Evolutionary conservation across 2,888 invertebrate genomes (phyloP), one percentile per base, ranked within the genome.

Genomic region (Steinernema scapterisci): DNA sequence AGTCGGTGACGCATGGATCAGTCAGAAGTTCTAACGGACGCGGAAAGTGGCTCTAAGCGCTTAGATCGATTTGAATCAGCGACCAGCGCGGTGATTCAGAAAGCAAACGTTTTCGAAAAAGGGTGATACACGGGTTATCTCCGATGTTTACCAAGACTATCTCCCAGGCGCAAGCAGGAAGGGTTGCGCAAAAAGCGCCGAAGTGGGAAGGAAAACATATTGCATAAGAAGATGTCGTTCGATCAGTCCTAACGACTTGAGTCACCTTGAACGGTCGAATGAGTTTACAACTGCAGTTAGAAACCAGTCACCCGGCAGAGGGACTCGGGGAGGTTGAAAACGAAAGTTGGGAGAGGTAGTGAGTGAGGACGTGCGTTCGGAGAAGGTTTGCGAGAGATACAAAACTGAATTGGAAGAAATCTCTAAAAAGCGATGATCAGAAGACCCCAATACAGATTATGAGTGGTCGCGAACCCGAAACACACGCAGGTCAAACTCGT

Each of bases 151-250:
- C 63, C 16, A 7, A 27, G 31, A 13, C 27, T 63, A 63, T 27
- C 27, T 9, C 31, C 27, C 21, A 23, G 23, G 23, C 19, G 23
- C 52, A 52, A 19, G 19, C 23, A 21, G 48, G 48, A 48, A 23
- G 19, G 19, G 23, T 52, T 11, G 52, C 52, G 52, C 11, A 52
- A 52, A 19, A 52, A 38, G 38, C 38, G 38, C 38, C 38, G 38
- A 6, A 38, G 38, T 6, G 38, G 38, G 9, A 38, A 38, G 38
- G 38, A 38, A 38, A 38, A 16, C 63, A 27, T 38, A 27, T 25
- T 63, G 6, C 63, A 63, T 63, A 63, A 63, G 63, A 63, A 63
- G 63, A 27, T 63, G 63, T 63, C 63, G 25, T 54, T 54, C 48
- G 54, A 63, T 38, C 38, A 5, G 19, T 48, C 13, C n/a, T 13